Percentiles rank a stretch among this genome's conserved stretches.
These are phyloP conservation scores for Dromas ardeola DNA, from an alignment of 2,113 vertebrate genomes.

Conservation along the genomic window DNA sequence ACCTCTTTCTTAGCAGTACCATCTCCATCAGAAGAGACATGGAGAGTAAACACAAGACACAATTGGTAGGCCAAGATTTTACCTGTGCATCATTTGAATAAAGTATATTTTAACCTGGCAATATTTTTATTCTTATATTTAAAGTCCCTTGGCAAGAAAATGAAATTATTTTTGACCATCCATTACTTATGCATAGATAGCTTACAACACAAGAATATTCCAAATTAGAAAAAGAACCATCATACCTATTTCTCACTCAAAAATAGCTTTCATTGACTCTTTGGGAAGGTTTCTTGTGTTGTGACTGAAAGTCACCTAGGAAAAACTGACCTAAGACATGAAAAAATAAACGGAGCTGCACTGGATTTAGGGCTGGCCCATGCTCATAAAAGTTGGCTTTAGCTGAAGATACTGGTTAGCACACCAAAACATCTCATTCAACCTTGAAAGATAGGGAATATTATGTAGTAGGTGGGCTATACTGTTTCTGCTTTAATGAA, in stretches of 20 bases:
- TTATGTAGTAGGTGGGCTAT: neutral
- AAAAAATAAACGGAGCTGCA: neutral
- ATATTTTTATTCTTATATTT: neutral
- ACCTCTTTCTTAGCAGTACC: neutral
- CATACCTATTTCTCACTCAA: neutral
- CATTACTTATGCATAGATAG: neutral
- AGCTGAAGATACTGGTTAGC: neutral
- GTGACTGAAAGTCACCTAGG: neutral
- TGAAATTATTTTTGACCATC: neutral
- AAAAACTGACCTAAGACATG: neutral
- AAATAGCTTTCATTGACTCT: neutral
- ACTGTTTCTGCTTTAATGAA: neutral
- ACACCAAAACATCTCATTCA: neutral
- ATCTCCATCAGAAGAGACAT: neutral
- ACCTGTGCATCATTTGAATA: neutral
- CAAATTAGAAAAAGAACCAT: neutral
- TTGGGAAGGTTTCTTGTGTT: neutral
- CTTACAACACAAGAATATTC: neutral
- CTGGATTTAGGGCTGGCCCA: rapidly evolving
- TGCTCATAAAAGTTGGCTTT: neutral
- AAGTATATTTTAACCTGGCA: neutral
- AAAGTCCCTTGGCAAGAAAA: neutral
- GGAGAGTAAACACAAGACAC: neutral
- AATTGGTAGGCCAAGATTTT: neutral
- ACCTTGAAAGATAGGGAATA: neutral